A percentile compares a stretch with the other conserved stretches of the same genome.
Evolutionary conservation across 2,888 invertebrate genomes (phyloP).

Genomic region (Apodemia duryi): DNA sequence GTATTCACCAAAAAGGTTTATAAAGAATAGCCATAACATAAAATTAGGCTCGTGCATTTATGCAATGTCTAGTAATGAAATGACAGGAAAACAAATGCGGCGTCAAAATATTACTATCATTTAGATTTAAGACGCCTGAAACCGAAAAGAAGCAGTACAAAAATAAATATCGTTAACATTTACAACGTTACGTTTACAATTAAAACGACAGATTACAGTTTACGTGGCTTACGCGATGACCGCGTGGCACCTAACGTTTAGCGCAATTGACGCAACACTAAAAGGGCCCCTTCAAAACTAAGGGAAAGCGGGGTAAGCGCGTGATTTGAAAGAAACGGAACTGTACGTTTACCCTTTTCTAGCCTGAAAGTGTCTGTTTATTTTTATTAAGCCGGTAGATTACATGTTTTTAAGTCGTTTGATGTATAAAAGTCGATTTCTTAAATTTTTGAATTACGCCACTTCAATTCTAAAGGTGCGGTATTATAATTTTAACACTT

Average conservation of each 20-base stretch:
- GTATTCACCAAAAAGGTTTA: not conserved
- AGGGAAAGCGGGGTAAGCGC: not conserved
- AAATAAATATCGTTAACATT: no score
- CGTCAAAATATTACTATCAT: not conserved
- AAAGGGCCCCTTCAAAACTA: no score
- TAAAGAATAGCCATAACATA: not conserved
- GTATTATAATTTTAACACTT: no score
- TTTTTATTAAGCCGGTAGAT: not conserved
- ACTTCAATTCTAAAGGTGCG: no score
- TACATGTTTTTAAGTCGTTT: not conserved
- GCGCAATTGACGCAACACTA: no score
- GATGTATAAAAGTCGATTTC: not conserved
- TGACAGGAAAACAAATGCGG: not conserved
- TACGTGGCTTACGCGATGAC: not conserved
- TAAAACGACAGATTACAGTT: not conserved
- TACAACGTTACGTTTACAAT: no score
- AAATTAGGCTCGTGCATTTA: conserved; percentile 3
- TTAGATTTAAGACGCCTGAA: no score
- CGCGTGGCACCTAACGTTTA: not conserved
- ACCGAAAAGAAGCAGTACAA: no score
- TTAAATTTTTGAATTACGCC: not conserved
- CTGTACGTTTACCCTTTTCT: not conserved
- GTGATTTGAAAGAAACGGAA: not conserved
- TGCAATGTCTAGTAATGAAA: conserved; percentile 4
- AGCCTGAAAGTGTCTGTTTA: not conserved